phyloP scores from a whole-genome alignment of 2,888 invertebrate genomes.

The Hybos culiciformis region DNA sequence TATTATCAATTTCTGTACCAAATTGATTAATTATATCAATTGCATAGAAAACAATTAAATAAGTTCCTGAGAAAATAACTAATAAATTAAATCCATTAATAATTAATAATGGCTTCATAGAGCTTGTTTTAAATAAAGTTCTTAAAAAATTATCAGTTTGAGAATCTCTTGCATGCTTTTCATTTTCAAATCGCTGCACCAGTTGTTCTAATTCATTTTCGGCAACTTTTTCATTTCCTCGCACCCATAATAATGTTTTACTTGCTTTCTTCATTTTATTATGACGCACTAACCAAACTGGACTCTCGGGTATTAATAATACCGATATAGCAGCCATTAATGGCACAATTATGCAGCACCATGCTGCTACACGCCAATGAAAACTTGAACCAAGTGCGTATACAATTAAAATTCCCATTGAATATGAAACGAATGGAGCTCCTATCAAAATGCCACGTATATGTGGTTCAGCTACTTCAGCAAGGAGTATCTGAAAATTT shows the following conservation, averaged over 20 bases:
- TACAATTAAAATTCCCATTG: conserved; percentile 58
- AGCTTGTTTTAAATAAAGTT: conserved; percentile 43
- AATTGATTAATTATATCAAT: conserved; percentile 53
- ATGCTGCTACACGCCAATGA: conserved; percentile 57
- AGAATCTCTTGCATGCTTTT: conserved; percentile 35
- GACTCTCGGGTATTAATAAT: conserved; percentile 55
- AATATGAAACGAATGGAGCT: conserved; percentile 60
- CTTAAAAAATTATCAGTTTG: conserved; percentile 40
- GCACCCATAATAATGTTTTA: conserved; percentile 44
- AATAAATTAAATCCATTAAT: conserved; percentile 59
- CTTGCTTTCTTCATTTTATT: conserved; percentile 41
- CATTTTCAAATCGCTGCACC: conserved; percentile 44
- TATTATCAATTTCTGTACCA: conserved; percentile 37
- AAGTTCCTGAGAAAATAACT: conserved; percentile 62
- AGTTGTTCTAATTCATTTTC: conserved; percentile 48
- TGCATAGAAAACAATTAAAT: conserved; percentile 64
- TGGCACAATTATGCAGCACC: conserved; percentile 46
- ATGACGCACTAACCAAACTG: conserved; percentile 55
- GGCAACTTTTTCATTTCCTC: conserved; percentile 45
- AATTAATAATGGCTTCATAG: conserved; percentile 57
- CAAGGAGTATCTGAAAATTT: conserved; percentile 64
- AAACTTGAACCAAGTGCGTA: conserved; percentile 56
- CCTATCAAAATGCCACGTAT: conserved; percentile 54
- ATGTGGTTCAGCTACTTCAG: conserved; percentile 61
- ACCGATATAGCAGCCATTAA: conserved; percentile 45